Evolutionary conservation across 2,888 invertebrate species (phyloP).

Genomic region (Metopia argyrocephala): DNA sequence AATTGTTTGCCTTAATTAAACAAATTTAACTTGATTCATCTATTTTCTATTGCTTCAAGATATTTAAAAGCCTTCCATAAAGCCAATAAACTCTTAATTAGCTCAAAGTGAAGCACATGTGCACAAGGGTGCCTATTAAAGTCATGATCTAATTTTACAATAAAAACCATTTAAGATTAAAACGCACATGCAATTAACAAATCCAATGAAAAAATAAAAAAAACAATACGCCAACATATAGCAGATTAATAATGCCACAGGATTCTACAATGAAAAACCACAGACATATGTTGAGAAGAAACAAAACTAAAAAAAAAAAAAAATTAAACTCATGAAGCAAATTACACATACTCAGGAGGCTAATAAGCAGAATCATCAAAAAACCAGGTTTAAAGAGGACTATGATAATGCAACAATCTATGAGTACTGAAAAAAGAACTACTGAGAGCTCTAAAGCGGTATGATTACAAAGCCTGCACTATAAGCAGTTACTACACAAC

Average conservation of each 20-base stretch:
- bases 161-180: constrained; percentile 10
- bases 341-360: not conserved
- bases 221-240: not conserved
- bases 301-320: too few species aligned
- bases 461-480: constrained; percentile 29
- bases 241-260: constrained; percentile 5
- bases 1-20: too few species aligned
- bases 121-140: not conserved
- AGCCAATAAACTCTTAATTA: constrained; percentile 45
- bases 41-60: too few species aligned
- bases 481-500: constrained; percentile 29
- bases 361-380: not conserved
- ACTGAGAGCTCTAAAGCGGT: constrained; percentile 46
- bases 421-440: constrained; percentile 25
- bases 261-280: constrained; percentile 24
- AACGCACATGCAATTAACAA: constrained; percentile 48
- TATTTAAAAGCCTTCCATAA: too few species aligned
- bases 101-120: not conserved
- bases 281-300: constrained; percentile 46
- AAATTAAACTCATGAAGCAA: constrained; percentile 41
- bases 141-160: not conserved
- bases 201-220: not conserved
- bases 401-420: constrained; percentile 25
- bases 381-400: not conserved
- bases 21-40: too few species aligned